Percentiles rank a stretch among this genome's conserved stretches.
Evolutionary conservation across 2,888 invertebrate genomes (phyloP).

Genomic region (Hedya salicella): DNA sequence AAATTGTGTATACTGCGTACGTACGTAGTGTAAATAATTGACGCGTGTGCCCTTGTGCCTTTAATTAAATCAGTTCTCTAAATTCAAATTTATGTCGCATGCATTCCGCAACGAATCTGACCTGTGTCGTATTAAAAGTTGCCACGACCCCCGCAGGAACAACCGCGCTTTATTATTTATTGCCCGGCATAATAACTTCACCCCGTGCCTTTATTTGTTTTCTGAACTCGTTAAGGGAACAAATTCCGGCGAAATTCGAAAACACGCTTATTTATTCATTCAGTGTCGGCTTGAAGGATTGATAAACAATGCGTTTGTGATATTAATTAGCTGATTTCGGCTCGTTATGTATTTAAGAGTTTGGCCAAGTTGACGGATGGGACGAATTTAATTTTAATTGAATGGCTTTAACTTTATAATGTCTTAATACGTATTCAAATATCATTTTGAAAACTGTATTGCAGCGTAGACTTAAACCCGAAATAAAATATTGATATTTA

Average conservation of each 20-base stretch:
- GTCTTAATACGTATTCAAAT: no score
- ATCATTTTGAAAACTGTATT: no score
- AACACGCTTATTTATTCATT: slow-evolving; percentile 81
- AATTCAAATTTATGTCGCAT: slow-evolving; percentile 26
- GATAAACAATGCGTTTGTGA: slow-evolving; percentile 47
- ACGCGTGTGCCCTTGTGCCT: no score
- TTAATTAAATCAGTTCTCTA: slow-evolving; percentile 24
- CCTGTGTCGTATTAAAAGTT: slow-evolving; percentile 67
- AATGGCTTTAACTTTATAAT: background rate
- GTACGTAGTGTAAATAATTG: no score
- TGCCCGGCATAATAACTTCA: slow-evolving; percentile 73
- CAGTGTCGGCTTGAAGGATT: slow-evolving; percentile 54
- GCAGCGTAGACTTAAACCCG: no score
- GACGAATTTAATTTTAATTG: slow-evolving; percentile 13
- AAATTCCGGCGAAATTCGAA: slow-evolving; percentile 76
- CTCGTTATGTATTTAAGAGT: slow-evolving; percentile 9
- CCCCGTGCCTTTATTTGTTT: slow-evolving; percentile 73
- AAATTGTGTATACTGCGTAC: no score
- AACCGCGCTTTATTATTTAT: slow-evolving; percentile 79
- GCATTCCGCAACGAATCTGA: slow-evolving; percentile 19
- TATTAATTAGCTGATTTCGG: slow-evolving; percentile 30
- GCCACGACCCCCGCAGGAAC: slow-evolving; percentile 43
- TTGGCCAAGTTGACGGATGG: background rate
- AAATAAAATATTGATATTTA: no score
- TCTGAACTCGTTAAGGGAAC: slow-evolving; percentile 71